These are phyloP conservation scores for Trichosurus vulpecula DNA, from an alignment of 2,797 vertebrate genomes.

Conservation along the genomic window DNA sequence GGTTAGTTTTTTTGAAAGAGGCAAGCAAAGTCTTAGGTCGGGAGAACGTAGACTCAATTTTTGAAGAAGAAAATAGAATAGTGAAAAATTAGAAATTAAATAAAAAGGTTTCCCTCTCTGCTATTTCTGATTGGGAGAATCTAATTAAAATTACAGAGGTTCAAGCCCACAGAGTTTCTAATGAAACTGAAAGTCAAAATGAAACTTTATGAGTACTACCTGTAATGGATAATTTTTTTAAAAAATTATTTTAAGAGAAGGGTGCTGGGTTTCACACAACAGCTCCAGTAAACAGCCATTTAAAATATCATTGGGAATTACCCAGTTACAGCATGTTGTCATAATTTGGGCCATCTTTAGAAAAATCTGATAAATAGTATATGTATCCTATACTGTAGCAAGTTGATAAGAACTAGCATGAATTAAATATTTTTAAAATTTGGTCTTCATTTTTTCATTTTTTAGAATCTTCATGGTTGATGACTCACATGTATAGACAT, in stretches of 20 bases:
- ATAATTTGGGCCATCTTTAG: neutral
- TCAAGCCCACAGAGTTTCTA: conserved; percentile 50
- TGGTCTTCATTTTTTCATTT: neutral
- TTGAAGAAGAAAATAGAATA: neutral
- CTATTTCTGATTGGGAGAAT: conserved; percentile 1
- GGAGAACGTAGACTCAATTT: neutral
- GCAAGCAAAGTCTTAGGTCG: neutral
- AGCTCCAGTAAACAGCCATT: neutral
- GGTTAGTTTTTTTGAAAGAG: neutral
- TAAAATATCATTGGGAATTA: neutral
- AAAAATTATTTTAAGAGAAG: conserved; percentile 31
- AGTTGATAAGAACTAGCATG: neutral
- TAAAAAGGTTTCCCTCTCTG: neutral
- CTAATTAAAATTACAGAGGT: conserved; percentile 43
- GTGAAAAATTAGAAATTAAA: conserved; percentile 17
- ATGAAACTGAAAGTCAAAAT: conserved; percentile 42
- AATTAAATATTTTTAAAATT: conserved; percentile 19
- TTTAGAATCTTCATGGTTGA: conserved; percentile 11
- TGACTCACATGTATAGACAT: neutral
- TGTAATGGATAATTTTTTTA: conserved; percentile 14
- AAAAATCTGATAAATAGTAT: neutral
- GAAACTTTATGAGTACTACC: conserved; percentile 36
- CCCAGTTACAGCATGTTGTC: neutral
- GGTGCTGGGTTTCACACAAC: neutral
- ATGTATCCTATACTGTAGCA: neutral